Percentiles rank a stretch among this genome's conserved stretches.
phyloP scores from a whole-genome alignment of 2,888 invertebrate species.

The Choristoneura rosaceana region DNA sequence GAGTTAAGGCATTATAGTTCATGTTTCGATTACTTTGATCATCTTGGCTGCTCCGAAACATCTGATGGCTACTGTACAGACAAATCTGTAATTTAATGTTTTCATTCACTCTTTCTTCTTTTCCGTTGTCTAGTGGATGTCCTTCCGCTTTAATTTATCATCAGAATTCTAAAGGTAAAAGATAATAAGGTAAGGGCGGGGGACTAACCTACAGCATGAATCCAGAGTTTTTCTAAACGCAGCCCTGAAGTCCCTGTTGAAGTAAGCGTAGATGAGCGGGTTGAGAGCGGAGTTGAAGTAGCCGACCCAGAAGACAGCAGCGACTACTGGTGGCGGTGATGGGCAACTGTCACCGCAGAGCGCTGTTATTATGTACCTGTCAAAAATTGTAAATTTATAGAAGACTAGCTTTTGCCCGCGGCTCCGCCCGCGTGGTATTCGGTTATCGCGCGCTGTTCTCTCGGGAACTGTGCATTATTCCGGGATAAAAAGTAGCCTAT shows the following conservation, averaged over 20 bases:
- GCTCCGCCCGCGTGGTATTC: too few relatives aligned
- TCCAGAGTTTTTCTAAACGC: conserved; percentile 96
- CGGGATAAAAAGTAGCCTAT: too few relatives aligned
- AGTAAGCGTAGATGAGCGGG: conserved; percentile 98
- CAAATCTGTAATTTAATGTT: neutral
- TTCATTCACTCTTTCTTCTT: neutral
- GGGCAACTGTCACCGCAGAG: conserved; percentile 91
- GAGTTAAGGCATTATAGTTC: too few relatives aligned
- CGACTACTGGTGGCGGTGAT: conserved; percentile 94
- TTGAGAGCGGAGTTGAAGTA: conserved; percentile 99
- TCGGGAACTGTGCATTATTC: too few relatives aligned
- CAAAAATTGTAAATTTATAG: conserved; percentile 46
- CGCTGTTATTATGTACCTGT: conserved; percentile 94
- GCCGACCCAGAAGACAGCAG: conserved; percentile 98
- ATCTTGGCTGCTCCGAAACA: too few relatives aligned
- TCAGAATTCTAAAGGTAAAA: neutral
- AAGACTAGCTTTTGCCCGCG: too few relatives aligned
- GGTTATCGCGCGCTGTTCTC: too few relatives aligned
- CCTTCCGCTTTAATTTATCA: neutral
- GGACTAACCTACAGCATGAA: conserved; percentile 87
- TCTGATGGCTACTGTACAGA: too few relatives aligned
- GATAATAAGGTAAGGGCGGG: conserved; percentile 11
- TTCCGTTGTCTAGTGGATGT: neutral
- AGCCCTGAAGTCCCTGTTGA: conserved; percentile 97
- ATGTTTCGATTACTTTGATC: too few relatives aligned